Evolutionary conservation across 2,888 invertebrate genomes (phyloP).

Genomic region (Hyalella azteca): DNA sequence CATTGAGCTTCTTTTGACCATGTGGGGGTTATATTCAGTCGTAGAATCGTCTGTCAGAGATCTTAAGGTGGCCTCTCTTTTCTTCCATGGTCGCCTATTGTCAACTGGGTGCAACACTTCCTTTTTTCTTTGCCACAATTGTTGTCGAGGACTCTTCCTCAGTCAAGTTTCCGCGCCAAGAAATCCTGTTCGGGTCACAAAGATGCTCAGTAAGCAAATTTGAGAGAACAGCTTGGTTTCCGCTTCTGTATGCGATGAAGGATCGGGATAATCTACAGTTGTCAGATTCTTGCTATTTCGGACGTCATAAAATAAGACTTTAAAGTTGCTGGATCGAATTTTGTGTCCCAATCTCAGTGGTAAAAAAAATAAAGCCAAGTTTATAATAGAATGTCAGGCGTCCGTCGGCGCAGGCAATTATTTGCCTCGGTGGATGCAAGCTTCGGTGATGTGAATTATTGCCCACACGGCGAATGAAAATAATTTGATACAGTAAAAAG

Average conservation of each 20-base stretch:
- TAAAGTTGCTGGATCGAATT: slow-evolving; percentile 20
- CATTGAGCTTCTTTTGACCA: neutral
- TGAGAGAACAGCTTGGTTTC: slow-evolving; percentile 32
- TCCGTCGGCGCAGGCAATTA: neutral
- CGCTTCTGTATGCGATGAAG: slow-evolving; percentile 19
- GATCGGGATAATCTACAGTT: slow-evolving; percentile 22
- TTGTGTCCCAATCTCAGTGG: neutral
- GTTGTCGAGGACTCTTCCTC: slow-evolving; percentile 25
- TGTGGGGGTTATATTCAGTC: neutral
- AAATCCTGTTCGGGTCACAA: neutral
- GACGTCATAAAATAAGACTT: slow-evolving; percentile 11
- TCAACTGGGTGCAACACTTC: slow-evolving; percentile 36
- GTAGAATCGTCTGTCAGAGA: slow-evolving; percentile 33
- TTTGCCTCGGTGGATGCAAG: too few relatives aligned
- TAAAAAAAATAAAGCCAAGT: neutral
- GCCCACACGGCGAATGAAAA: too few relatives aligned
- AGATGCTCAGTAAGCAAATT: slow-evolving; percentile 37
- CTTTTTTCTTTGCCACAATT: slow-evolving; percentile 23
- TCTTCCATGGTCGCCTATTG: slow-evolving; percentile 10
- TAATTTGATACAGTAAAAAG: too few relatives aligned
- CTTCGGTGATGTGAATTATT: too few relatives aligned
- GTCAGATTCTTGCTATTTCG: slow-evolving; percentile 21
- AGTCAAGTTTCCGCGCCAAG: slow-evolving; percentile 31
- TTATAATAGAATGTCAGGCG: neutral
- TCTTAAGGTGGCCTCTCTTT: slow-evolving; percentile 28